A percentile compares a stretch with the other conserved stretches of the same genome.
Evolutionary conservation across 2,888 invertebrate genomes (phyloP).

Genomic region (Amiota mariae): DNA sequence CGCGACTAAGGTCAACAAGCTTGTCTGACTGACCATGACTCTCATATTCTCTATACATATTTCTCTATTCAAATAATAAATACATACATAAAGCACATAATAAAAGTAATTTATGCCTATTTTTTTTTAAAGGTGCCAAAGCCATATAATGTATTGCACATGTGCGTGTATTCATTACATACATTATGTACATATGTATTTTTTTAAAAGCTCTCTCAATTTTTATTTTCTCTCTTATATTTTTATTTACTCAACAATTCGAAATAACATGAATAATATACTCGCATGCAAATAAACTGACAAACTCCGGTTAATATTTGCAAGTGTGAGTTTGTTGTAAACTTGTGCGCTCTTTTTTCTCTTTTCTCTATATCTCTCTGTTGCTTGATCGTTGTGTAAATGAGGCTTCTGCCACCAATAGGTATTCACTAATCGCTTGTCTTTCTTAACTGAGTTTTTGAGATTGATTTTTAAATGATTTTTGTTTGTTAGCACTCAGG

Average conservation of each 20-base stretch:
- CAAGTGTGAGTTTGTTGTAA: no score
- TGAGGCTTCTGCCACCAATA: conserved; percentile 38
- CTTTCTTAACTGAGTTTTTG: conserved; percentile 40
- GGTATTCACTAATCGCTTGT: background rate
- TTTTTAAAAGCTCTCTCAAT: background rate
- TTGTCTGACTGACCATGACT: conserved; percentile 58
- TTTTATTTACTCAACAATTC: background rate
- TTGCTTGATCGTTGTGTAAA: conserved; percentile 37
- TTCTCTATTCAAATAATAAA: conserved; percentile 36
- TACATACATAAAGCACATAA: conserved; percentile 21
- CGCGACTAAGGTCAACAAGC: conserved; percentile 45
- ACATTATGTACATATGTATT: background rate
- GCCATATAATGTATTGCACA: background rate
- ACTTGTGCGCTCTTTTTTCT: conserved; percentile 27
- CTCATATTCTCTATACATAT: conserved; percentile 60
- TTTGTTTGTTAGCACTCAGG: conserved; percentile 67
- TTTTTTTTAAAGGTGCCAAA: conserved; percentile 13
- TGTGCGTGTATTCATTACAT: background rate
- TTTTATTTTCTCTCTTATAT: background rate
- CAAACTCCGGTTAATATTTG: background rate
- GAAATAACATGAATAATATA: background rate
- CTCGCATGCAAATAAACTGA: background rate
- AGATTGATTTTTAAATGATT: conserved; percentile 40
- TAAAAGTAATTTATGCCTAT: conserved; percentile 28
- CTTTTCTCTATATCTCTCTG: conserved; percentile 36